Conservation (phyloP, 2,113 vertebrate species). For the Aleadryas rufinucha region DNA sequence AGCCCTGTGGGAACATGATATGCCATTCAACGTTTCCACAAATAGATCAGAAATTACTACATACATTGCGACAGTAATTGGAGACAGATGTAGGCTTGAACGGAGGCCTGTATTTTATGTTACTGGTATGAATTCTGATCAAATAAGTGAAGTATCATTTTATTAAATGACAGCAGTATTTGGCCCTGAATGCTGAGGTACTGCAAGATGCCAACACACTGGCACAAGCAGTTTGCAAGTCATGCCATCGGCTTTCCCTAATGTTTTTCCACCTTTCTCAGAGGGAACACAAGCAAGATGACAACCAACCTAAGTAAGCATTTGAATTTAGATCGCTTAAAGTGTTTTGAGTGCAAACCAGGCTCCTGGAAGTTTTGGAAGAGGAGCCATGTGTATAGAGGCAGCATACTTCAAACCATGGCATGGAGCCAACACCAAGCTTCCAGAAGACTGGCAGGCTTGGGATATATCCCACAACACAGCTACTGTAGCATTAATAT, state of each 20-base stretch:
- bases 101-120: background rate
- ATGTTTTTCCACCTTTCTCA: background rate
- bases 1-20: background rate
- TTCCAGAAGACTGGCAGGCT: background rate
- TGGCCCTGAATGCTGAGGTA: background rate
- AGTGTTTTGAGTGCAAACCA: background rate
- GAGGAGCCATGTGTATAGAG: background rate
- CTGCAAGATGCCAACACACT: background rate
- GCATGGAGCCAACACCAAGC: background rate
- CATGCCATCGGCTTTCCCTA: rapidly evolving
- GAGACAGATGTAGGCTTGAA: background rate
- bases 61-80: background rate
- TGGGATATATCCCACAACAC: background rate
- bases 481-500: background rate
- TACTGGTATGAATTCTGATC: background rate
- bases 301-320: background rate
- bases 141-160: background rate
- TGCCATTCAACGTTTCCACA: background rate
- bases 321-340: background rate
- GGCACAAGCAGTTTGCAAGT: background rate
- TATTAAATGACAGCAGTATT: background rate
- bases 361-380: background rate
- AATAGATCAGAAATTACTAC: conserved; percentile 24
- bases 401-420: background rate
- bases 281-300: background rate